Evolutionary conservation across 2,888 invertebrate genomes (phyloP), one percentile per base, ranked within the genome.

Genomic region (Zhuqinia jingwanae): DNA sequence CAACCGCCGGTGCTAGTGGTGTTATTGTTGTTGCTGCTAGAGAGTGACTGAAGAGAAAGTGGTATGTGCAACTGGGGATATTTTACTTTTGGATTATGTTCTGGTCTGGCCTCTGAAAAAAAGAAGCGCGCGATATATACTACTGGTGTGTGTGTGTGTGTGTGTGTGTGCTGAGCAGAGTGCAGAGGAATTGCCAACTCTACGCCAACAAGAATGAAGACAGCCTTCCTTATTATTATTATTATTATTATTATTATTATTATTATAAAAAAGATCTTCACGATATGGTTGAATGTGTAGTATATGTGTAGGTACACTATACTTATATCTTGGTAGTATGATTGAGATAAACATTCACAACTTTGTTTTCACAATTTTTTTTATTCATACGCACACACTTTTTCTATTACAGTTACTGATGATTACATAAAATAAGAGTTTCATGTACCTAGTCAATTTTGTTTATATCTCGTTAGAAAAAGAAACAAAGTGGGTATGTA

Each of bases 1-100:
- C 30, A 17, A 27, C 60, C 27, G 15, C 47, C 73, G 45, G 50
- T 75, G 42, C 81, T 76, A 56, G 17, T 56, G 84, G 25, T 84
- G 84, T 78, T 77, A 56, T 56, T 77, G 77, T 84, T 70, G 77
- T 75, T 79, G 79, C 85, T 85, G 78, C 85, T 85, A 22, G 79
- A 63, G 78, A 85, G 73, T 73, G 85, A 85, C 85, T 85, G 85
- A 85, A 36, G 53, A 70, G 65, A 83, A 53, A 70, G 73, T 60
- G 50, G 79, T 25, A 25, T 82, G 82, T 73, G 85, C 85, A 78
- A 36, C 73, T 70, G 58, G 81, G 81, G 58, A 81, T 81, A 58
- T 73, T 81, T 70, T 47, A 73, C 53, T 22, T 47, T 50, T 25
- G 70, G 13, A 70, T 25, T 36, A 36, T 65, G 65, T 42, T 65